These are phyloP conservation scores for Myotis daubentonii DNA, from an alignment of 2,797 vertebrate species.

Conservation along the genomic window DNA sequence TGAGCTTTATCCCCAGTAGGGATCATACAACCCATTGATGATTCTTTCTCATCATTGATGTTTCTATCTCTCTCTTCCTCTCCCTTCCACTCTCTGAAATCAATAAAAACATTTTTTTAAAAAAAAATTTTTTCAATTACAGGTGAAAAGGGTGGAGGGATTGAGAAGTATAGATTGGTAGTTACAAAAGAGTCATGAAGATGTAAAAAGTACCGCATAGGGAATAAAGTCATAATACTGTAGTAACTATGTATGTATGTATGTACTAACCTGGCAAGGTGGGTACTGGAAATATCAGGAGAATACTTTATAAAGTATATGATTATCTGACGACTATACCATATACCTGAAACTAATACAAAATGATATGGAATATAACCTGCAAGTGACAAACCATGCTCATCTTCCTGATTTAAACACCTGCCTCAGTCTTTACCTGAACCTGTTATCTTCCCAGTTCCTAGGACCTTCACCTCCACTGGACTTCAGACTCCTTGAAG, in stretches of 20 bases:
- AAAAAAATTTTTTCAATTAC: background rate
- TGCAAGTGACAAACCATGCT: background rate
- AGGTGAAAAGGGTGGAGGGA: background rate
- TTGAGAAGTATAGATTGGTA: background rate
- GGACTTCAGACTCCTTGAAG: background rate
- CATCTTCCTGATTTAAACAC: background rate
- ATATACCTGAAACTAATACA: background rate
- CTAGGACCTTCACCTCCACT: background rate
- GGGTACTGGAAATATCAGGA: background rate
- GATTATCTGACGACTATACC: background rate
- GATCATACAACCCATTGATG: too few species aligned
- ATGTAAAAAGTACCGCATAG: background rate
- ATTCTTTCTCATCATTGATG: too few species aligned
- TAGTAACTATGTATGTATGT: background rate
- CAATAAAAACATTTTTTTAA: too few species aligned
- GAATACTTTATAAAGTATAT: background rate
- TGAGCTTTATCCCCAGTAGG: too few species aligned
- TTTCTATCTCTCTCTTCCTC: background rate
- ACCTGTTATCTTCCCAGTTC: background rate
- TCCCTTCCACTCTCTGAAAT: too few species aligned
- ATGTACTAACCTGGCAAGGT: background rate
- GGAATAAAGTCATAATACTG: background rate
- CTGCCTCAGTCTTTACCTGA: background rate
- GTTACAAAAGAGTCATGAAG: background rate
- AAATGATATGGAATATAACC: background rate